Evolutionary conservation across 2,797 vertebrate species (phyloP), one percentile per base, ranked within the genome.

Genomic region (Manis javanica): DNA sequence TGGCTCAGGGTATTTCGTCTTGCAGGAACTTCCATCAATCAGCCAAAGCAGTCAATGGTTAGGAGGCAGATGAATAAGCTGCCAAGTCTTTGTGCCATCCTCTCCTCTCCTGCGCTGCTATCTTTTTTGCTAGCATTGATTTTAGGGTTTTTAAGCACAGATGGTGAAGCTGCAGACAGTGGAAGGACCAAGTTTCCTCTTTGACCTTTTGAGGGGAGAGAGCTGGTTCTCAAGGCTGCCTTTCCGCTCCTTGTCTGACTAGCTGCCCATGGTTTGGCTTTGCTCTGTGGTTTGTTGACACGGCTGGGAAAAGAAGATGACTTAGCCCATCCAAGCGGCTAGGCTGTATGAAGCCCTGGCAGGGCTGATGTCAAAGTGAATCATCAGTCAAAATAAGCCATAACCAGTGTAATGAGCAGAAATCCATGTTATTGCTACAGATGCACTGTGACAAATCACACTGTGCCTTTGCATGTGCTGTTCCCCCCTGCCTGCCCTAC

Each of bases 271-370:
- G 79, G 69, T 51, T 82, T 96, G 78, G 69, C 55, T 74, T 64
- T 84, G 85, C 24, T 75, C 82, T 83, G 55, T 63, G 91, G 53
- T 90, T 95, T 94, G 77, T 90, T 90, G 39, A 64, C 74, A 34
- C 0, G 49, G 16, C 91, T 75, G 85, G 51, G 24, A 59, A 87
- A 81, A 71, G 63, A 90, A 39, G 88, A 90, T 51, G 71, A 84
- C 59, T 79, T 83, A 89, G 82, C 63, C 31, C 14, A 37, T 24
- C 42, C 61, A 69, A 57, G 39, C 66, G 59, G 3, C 66, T n/a
- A 51, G 39, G 61, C 87, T 31, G 34, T 85, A 53, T 19, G 46
- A n/a, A 94, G 61, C 34, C 72, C 68, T 81, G 79, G 66, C 46
- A 84, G 82, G 87, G 34, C 59, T 91, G 68, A 83, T 79, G 89